Conservation (phyloP, 2,797 vertebrate species). For the Capromys pilorides region DNA sequence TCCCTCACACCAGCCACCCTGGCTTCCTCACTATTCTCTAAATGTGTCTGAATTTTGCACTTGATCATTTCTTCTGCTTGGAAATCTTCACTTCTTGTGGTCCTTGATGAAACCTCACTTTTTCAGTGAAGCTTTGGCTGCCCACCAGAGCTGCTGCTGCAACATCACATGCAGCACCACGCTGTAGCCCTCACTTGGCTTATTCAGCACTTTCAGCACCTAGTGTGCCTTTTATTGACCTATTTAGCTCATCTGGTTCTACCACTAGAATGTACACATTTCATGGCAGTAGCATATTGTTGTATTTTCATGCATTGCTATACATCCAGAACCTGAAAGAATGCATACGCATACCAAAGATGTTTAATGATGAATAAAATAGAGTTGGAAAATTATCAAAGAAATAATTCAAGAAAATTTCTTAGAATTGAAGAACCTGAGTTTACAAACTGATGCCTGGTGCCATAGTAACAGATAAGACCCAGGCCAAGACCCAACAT, state of each 20-base stretch:
- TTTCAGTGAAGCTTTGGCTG: neutral
- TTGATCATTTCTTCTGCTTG: neutral
- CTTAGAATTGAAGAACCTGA: neutral
- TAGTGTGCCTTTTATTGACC: neutral
- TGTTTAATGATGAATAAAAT: neutral
- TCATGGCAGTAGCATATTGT: neutral
- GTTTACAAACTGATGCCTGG: neutral
- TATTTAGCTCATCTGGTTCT: neutral
- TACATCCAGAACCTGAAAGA: neutral
- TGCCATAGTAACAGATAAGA: neutral
- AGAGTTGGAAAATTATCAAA: neutral
- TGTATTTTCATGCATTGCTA: neutral
- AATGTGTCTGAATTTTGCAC: neutral
- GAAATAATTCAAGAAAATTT: conserved; percentile 35
- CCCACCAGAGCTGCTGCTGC: neutral
- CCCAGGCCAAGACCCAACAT: neutral
- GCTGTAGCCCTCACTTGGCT: neutral
- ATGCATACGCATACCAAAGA: neutral
- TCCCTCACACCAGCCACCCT: neutral
- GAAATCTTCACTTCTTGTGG: neutral
- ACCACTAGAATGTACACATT: neutral
- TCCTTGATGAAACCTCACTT: neutral
- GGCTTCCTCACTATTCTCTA: neutral
- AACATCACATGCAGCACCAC: neutral
- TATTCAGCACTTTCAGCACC: neutral